Evolutionary conservation across 2,113 vertebrate genomes (phyloP), one percentile per base, ranked within the genome.

Genomic region (Gymnocephalus cernua): DNA sequence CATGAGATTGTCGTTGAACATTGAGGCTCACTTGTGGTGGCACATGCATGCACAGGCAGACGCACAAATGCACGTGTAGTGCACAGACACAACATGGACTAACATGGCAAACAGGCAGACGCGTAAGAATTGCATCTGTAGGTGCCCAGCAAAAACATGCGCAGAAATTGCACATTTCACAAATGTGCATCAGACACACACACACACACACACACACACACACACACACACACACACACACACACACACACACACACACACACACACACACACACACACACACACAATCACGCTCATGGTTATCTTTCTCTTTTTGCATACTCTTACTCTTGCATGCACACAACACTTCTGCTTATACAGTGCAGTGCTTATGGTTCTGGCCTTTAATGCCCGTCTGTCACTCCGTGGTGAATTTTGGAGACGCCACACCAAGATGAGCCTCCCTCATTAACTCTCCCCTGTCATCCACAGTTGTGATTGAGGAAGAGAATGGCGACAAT

Each of bases 391-490:
- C 62, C 63, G 58, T 21, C 63, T 80, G 81, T 80, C 61, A 51
- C 47, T 71, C 57, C 21, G 21, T 87, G 79, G 64, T 82, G 71
- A 77, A 88, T 89, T 89, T 86, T 73, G 57, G 82, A 88, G 85
- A 88, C 73, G 82, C 74, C 80, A 87, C 76, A 83, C 69, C 63
- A 78, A 80, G 75, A 83, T 64, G 80, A 75, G 44, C 56, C 38
- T 54, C 70, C 44, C 44, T 74, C 82, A 85, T 91, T 89, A 94
- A 91, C 85, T 80, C 85, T 92, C 79, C 82, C 89, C 79, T 93
- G 88, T 93, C 90, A 64, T 91, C 92, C 86, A 92, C 93, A 93
- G 94, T 94, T 91, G 92, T 94, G 88, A 94, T 93, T 70, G 95
- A 95, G 56, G 95, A 95, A 75, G 95, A 95, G 74, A 94, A 92